phyloP scores from a whole-genome alignment of 2,888 invertebrate genomes.

The Eristalis arbustorum region DNA sequence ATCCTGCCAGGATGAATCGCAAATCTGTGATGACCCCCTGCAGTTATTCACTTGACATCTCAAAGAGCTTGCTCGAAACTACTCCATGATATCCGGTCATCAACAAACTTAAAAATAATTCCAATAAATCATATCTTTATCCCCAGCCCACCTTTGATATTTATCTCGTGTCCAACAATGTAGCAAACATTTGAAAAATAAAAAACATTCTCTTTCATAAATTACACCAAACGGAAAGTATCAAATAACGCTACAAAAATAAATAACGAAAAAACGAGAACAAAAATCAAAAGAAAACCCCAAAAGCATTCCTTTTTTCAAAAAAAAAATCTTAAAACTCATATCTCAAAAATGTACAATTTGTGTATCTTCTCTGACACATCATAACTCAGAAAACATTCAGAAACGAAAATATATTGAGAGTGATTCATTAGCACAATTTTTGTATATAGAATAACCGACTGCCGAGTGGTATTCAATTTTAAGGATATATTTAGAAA shows the following conservation, averaged over 20 bases:
- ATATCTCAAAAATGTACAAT: conserved; percentile 32
- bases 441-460: conserved; percentile 13
- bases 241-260: conserved; percentile 36
- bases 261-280: not conserved
- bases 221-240: conserved; percentile 9
- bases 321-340: not conserved
- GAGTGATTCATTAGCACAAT: conserved; percentile 43
- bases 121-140: not conserved
- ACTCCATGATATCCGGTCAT: too few relatives aligned
- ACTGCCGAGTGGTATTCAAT: conserved; percentile 49
- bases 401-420: conserved; percentile 24
- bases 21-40: too few relatives aligned
- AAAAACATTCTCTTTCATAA: not conserved
- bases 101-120: too few relatives aligned
- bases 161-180: not conserved
- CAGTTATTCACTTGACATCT: too few relatives aligned
- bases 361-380: conserved; percentile 48
- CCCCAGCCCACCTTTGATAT: not conserved
- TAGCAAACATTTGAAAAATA: not conserved
- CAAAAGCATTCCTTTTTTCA: not conserved
- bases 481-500: conserved; percentile 53
- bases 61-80: too few relatives aligned
- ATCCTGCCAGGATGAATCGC: too few relatives aligned
- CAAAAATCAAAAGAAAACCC: not conserved
- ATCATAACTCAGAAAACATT: conserved; percentile 34